A percentile compares a stretch with the other conserved stretches of the same genome.
phyloP scores from a whole-genome alignment of 2,888 invertebrate species.

The Tryphoninae sp. region DNA sequence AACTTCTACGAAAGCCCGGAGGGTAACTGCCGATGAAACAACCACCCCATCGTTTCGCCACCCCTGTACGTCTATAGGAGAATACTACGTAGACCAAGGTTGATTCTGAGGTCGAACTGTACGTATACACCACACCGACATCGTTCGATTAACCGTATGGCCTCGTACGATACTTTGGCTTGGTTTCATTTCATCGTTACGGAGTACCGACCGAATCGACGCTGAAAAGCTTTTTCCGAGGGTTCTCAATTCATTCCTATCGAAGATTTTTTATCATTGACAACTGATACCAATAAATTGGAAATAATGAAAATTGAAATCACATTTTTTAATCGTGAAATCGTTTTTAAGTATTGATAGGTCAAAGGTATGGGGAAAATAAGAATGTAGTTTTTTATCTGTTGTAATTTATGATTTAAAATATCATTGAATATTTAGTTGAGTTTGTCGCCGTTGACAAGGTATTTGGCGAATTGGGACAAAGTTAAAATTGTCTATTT shows the following conservation, averaged over 20 bases:
- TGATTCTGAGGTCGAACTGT: slow-evolving; percentile 66
- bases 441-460: too few species aligned
- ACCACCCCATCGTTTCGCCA: slow-evolving; percentile 68
- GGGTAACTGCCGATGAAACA: slow-evolving; percentile 75
- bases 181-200: slow-evolving; percentile 61
- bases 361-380: too few species aligned
- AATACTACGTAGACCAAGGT: neutral
- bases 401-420: too few species aligned
- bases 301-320: too few species aligned
- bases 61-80: slow-evolving; percentile 57
- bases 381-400: too few species aligned
- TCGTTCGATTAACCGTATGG: slow-evolving; percentile 76
- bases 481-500: too few species aligned
- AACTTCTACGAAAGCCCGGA: slow-evolving; percentile 61
- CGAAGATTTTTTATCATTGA: neutral
- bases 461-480: too few species aligned
- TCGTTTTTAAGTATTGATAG: too few species aligned
- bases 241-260: slow-evolving; percentile 68
- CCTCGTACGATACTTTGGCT: slow-evolving; percentile 46
- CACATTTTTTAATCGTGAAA: too few species aligned
- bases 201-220: slow-evolving; percentile 38
- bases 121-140: slow-evolving; percentile 41
- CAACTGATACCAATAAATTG: too few species aligned
- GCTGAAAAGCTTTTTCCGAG: slow-evolving; percentile 61
- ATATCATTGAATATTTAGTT: too few species aligned